Percentiles rank a stretch among this genome's conserved stretches.
phyloP scores from a whole-genome alignment of 1,140 invertebrate genomes.

The Caerostris darwini region DNA sequence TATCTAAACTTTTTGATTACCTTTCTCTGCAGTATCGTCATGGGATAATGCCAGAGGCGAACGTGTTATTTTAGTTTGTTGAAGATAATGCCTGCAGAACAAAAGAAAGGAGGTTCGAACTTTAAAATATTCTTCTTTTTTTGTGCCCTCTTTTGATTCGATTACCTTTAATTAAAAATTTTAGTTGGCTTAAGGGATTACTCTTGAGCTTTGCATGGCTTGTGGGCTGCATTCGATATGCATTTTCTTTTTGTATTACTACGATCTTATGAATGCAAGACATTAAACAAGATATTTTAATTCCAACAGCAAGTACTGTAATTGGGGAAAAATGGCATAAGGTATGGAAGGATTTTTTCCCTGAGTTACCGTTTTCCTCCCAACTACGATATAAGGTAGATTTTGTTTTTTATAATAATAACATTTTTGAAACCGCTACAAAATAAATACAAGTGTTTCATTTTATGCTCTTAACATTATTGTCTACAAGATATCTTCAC shows the following conservation, averaged over 20 bases:
- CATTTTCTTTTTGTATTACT: background rate
- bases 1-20: slow-evolving; percentile 41
- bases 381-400: too few species aligned
- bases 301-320: background rate
- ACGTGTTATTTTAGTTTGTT: slow-evolving; percentile 18
- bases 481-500: too few species aligned
- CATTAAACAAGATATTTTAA: background rate
- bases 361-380: too few species aligned
- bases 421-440: too few species aligned
- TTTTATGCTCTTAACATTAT: too few species aligned
- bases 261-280: background rate
- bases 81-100: background rate
- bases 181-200: slow-evolving; percentile 56
- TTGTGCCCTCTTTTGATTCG: slow-evolving; percentile 7
- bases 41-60: background rate
- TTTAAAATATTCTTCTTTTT: background rate
- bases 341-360: too few species aligned
- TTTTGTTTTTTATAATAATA: too few species aligned
- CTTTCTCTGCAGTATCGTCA: background rate
- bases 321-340: background rate
- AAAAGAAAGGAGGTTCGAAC: background rate
- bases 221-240: background rate
- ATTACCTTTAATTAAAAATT: slow-evolving; percentile 65
- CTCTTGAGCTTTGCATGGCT: background rate
- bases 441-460: too few species aligned